phyloP scores from a whole-genome alignment of 2,888 invertebrate species.

The Hymenopus coronatus region DNA sequence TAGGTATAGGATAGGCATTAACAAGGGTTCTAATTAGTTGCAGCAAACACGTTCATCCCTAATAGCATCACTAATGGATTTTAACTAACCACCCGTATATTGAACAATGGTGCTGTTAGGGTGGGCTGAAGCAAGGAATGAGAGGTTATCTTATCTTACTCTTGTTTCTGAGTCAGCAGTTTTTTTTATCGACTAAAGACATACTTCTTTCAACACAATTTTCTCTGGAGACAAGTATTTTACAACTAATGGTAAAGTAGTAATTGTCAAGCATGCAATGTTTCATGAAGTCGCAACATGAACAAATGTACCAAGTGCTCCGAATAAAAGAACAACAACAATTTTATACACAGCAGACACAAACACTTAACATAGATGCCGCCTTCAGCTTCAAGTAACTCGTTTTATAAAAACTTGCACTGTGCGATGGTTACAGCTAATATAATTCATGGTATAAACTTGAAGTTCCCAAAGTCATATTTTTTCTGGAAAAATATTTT shows the following conservation, averaged over 20 bases:
- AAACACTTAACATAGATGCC: constrained; percentile 1
- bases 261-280: background rate
- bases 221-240: background rate
- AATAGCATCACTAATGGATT: background rate
- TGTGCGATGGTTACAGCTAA: background rate
- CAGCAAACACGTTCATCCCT: background rate
- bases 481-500: background rate
- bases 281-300: background rate
- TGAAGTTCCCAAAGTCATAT: background rate
- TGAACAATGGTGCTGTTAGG: background rate
- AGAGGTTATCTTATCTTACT: no score
- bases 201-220: background rate
- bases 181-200: background rate
- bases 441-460: background rate
- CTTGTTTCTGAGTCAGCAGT: background rate
- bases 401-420: background rate
- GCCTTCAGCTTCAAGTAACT: constrained; percentile 2
- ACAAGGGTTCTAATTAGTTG: no score
- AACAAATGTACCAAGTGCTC: background rate
- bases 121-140: no score
- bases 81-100: background rate
- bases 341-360: background rate
- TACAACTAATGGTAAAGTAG: background rate
- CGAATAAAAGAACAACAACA: background rate
- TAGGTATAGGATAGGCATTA: no score